Conservation (phyloP, 30 jellyfish, hydroid and myxozoan species). For the Aurelia aurita complex sp. Pacific region DNA sequence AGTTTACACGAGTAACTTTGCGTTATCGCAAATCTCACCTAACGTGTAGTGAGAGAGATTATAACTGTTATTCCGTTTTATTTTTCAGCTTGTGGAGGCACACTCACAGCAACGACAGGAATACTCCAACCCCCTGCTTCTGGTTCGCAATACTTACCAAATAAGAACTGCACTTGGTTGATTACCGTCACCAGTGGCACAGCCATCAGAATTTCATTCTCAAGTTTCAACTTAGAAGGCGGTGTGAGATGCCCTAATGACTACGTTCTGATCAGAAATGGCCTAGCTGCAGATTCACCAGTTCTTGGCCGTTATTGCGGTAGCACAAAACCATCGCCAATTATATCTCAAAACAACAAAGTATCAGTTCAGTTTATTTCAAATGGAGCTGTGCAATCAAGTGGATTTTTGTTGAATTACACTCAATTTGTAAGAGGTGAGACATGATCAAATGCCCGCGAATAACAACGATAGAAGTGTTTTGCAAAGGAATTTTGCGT, state of each 20-base stretch:
- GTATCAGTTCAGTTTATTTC: conserved; percentile 62
- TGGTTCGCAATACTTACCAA: conserved; percentile 35
- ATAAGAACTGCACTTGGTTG: conserved; percentile 64
- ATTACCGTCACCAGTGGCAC: conserved; percentile 61
- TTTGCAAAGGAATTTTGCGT: no score
- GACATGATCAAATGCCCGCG: not conserved
- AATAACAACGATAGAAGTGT: no score
- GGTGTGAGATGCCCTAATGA: conserved; percentile 60
- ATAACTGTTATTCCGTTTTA: not conserved
- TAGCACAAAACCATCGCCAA: conserved; percentile 2
- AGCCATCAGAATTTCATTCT: conserved; percentile 27
- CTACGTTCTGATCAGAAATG: conserved; percentile 57
- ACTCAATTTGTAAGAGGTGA: conserved; percentile 51
- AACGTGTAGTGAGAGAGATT: not conserved
- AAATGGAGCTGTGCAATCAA: conserved; percentile 37
- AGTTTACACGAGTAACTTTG: no score
- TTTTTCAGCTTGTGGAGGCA: conserved; percentile 64
- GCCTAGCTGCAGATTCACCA: conserved; percentile 69
- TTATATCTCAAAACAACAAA: conserved; percentile 26
- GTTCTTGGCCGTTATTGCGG: conserved; percentile 68
- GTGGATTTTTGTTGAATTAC: conserved; percentile 58
- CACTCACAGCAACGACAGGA: conserved; percentile 65
- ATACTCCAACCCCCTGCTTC: conserved; percentile 45
- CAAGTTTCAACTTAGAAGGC: conserved; percentile 41
- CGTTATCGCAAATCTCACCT: no score